These are phyloP conservation scores for Lagopus leucura DNA, from an alignment of 2,113 vertebrate species.

Conservation along the genomic window DNA sequence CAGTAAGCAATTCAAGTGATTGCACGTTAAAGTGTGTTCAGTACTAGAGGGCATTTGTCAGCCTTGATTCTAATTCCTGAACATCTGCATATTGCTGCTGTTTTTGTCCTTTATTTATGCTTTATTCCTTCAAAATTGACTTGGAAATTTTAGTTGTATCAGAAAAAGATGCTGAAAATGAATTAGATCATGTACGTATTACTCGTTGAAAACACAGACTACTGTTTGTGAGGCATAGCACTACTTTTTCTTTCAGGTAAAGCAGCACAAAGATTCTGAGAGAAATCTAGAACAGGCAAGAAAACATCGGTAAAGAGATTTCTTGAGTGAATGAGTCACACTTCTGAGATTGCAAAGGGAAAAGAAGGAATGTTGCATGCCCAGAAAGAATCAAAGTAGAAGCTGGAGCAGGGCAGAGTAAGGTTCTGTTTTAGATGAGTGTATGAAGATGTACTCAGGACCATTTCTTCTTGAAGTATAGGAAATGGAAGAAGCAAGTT, in stretches of 20 bases:
- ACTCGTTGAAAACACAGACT: neutral
- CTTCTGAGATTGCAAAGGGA: neutral
- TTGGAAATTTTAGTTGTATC: slow-evolving; percentile 1
- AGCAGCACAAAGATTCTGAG: neutral
- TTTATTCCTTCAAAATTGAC: slow-evolving; percentile 4
- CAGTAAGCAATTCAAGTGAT: slow-evolving; percentile 54
- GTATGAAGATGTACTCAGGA: neutral
- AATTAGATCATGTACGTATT: neutral
- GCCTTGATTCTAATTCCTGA: slow-evolving; percentile 33
- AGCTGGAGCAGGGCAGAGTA: neutral
- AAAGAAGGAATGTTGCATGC: neutral
- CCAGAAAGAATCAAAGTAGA: neutral
- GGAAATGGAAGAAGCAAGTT: neutral
- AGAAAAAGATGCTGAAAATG: neutral
- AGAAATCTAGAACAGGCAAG: neutral
- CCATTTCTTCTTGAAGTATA: neutral
- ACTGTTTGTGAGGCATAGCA: neutral
- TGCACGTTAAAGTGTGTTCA: slow-evolving; percentile 8
- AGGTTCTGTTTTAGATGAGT: neutral
- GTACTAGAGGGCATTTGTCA: slow-evolving; percentile 30
- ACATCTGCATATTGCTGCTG: slow-evolving; percentile 9
- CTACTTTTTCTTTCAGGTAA: neutral
- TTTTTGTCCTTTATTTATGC: neutral
- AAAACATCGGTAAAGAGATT: neutral
- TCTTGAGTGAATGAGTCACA: neutral